Conservation (phyloP, 2,113 vertebrate species). For the Marmota flaviventris region DNA sequence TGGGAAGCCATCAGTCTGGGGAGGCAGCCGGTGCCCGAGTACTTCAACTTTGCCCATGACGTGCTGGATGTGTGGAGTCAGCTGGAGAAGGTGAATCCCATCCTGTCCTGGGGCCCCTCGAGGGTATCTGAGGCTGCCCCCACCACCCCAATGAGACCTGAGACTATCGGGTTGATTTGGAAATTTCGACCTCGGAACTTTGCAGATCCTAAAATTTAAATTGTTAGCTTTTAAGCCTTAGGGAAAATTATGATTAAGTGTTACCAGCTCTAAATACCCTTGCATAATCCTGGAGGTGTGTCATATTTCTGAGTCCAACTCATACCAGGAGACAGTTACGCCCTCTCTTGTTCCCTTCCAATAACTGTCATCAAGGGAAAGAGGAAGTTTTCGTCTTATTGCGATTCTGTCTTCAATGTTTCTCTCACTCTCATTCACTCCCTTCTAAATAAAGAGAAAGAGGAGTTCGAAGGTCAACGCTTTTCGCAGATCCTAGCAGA, state of each 20-base stretch:
- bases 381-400: not conserved
- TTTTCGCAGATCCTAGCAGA: not conserved
- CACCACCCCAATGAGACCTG: not conserved
- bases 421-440: accelerated
- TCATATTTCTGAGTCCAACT: not conserved
- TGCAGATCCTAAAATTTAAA: not conserved
- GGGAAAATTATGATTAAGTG: not conserved
- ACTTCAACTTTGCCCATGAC: slow-evolving; percentile 92
- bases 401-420: not conserved
- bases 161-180: not conserved
- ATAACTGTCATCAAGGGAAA: not conserved
- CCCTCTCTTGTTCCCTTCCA: not conserved
- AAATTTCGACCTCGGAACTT: not conserved
- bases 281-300: not conserved
- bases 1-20: slow-evolving; percentile 86
- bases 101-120: not conserved
- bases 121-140: not conserved
- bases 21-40: slow-evolving; percentile 84
- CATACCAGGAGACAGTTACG: not conserved
- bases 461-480: not conserved
- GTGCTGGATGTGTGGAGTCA: slow-evolving; percentile 89
- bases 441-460: not conserved
- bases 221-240: not conserved
- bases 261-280: not conserved
- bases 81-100: slow-evolving; percentile 88